Percentiles rank a stretch among this genome's conserved stretches.
Conservation (phyloP, 1,140 invertebrate genomes). For the Drosophila auraria region DNA sequence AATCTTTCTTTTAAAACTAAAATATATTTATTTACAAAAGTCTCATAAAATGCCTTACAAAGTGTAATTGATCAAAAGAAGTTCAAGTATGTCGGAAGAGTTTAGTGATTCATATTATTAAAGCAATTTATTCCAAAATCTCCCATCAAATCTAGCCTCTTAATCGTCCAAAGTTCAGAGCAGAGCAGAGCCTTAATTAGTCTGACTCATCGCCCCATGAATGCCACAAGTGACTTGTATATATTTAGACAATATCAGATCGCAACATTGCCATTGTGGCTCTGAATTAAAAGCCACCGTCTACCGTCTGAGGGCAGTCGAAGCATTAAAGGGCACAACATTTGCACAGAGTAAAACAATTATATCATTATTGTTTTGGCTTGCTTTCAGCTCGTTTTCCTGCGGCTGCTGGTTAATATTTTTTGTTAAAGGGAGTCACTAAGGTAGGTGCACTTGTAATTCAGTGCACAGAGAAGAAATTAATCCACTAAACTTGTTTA, state of each 20-base stretch:
- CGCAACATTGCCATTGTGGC: constrained; percentile 19
- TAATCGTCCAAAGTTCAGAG: constrained; percentile 5
- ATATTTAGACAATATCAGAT: constrained; percentile 17
- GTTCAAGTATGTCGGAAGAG: neutral
- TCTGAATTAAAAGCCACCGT: constrained; percentile 17
- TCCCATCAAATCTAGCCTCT: constrained; percentile 17
- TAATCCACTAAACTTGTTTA: too few relatives aligned
- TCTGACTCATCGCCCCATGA: constrained; percentile 34
- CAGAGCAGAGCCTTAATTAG: constrained; percentile 4
- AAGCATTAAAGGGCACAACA: constrained; percentile 53
- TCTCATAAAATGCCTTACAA: too few relatives aligned
- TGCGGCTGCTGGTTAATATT: constrained; percentile 2
- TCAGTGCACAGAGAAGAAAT: neutral
- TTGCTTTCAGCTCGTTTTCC: constrained; percentile 4
- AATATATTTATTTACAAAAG: too few relatives aligned
- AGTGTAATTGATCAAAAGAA: neutral
- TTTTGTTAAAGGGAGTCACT: constrained; percentile 18
- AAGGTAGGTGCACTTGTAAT: neutral
- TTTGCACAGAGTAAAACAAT: constrained; percentile 40
- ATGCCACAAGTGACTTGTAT: constrained; percentile 28
- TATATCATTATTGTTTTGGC: constrained; percentile 35
- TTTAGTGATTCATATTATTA: constrained; percentile 1
- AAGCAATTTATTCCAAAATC: neutral
- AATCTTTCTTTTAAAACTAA: too few relatives aligned
- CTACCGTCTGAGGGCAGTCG: constrained; percentile 14